These are phyloP conservation scores for Rhyacophila evoluta DNA, from an alignment of 2,888 invertebrate genomes.

Conservation along the genomic window DNA sequence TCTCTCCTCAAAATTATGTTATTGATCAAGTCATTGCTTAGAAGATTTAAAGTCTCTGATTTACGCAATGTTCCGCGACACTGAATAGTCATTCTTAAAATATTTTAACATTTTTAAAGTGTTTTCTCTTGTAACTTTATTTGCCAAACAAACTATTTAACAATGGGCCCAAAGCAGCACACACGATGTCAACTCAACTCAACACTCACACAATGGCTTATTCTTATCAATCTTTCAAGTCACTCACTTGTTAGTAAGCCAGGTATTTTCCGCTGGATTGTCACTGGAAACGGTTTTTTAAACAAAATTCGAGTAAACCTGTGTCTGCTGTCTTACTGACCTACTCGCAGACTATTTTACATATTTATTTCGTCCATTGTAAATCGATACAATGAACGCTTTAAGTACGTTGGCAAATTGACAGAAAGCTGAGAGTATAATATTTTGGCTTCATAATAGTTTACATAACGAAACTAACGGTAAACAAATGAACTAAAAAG, in stretches of 20 bases:
- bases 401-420: neutral
- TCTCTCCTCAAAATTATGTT: too few relatives aligned
- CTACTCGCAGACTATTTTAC: neutral
- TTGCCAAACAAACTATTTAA: neutral
- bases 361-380: slow-evolving; percentile 18
- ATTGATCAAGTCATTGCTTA: too few relatives aligned
- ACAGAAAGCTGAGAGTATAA: neutral
- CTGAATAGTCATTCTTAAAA: neutral
- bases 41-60: too few relatives aligned
- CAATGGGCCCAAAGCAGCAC: neutral
- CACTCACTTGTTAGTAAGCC: slow-evolving; percentile 13
- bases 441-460: too few relatives aligned
- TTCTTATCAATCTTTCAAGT: slow-evolving; percentile 16
- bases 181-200: neutral
- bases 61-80: too few relatives aligned
- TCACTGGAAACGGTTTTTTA: slow-evolving; percentile 17
- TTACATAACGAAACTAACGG: too few relatives aligned
- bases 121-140: neutral
- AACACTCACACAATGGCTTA: neutral
- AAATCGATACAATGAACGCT: neutral
- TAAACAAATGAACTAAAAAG: too few relatives aligned
- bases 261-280: slow-evolving; percentile 7
- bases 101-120: neutral
- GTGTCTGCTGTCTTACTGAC: slow-evolving; percentile 1
- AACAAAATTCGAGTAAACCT: slow-evolving; percentile 2